Evolutionary conservation across 2,888 invertebrate species (phyloP).

Genomic region (Graphium colonna): DNA sequence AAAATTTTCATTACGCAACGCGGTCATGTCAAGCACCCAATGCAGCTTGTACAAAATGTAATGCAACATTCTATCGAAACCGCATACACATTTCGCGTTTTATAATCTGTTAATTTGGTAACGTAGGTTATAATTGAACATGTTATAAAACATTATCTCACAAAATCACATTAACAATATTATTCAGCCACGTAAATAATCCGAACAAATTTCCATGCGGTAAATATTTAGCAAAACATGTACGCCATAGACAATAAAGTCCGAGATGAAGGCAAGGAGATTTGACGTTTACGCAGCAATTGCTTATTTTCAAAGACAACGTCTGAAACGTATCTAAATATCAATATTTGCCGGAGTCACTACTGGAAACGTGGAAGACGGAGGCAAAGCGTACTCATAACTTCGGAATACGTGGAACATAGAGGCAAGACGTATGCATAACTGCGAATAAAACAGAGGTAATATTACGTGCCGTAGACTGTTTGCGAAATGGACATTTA

Average conservation of each 20-base stretch:
- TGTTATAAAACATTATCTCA: too few species aligned
- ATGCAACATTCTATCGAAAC: too few species aligned
- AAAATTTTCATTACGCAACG: slow-evolving; percentile 21
- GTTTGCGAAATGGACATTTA: slow-evolving; percentile 57
- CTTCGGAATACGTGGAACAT: not conserved
- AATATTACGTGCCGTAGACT: slow-evolving; percentile 14
- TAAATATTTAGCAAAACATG: too few species aligned
- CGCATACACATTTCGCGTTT: too few species aligned
- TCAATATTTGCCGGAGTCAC: not conserved
- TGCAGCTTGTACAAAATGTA: not conserved
- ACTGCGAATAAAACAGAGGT: slow-evolving; percentile 13
- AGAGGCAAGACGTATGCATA: not conserved
- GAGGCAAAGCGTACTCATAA: not conserved
- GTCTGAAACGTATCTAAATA: not conserved
- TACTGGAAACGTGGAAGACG: not conserved
- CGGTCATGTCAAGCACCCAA: not conserved
- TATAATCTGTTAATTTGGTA: too few species aligned
- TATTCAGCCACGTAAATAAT: too few species aligned
- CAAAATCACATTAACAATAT: too few species aligned
- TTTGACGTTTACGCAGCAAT: too few species aligned
- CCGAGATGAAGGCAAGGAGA: too few species aligned
- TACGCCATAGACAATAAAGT: too few species aligned
- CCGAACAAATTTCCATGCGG: too few species aligned
- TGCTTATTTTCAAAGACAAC: not conserved
- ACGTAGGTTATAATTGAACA: too few species aligned